A percentile compares a stretch with the other conserved stretches of the same genome.
phyloP scores from a whole-genome alignment of 2,797 vertebrate genomes.

The Phoeniculus purpureus region DNA sequence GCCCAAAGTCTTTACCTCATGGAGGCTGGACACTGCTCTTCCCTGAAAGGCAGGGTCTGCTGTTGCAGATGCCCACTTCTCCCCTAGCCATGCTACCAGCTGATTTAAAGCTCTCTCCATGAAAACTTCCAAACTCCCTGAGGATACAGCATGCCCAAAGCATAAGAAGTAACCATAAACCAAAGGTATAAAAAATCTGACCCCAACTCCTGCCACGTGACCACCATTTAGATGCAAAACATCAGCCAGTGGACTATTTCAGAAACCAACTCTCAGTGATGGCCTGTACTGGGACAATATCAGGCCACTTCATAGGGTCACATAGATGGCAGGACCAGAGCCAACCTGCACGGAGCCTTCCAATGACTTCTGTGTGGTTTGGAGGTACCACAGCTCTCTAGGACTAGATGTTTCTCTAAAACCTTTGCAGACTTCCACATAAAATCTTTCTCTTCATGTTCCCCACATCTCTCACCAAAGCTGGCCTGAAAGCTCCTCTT shows the following conservation, averaged over 20 bases:
- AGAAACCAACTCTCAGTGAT: not conserved
- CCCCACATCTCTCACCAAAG: not conserved
- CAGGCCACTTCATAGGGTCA: not conserved
- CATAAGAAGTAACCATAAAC: not conserved
- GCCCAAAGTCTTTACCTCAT: not conserved
- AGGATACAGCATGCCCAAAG: not conserved
- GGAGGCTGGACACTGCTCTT: not conserved
- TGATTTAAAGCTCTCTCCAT: not conserved
- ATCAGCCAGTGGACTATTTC: not conserved
- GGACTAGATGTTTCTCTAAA: not conserved
- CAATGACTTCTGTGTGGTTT: not conserved
- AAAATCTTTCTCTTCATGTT: not conserved
- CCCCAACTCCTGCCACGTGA: not conserved
- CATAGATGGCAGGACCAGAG: not conserved
- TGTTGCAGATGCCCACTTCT: not conserved
- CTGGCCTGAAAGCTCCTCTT: not conserved
- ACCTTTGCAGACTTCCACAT: not conserved
- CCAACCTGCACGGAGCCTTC: not conserved
- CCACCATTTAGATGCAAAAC: not conserved
- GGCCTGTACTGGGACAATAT: not conserved
- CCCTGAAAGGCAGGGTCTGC: not conserved
- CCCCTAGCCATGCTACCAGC: accelerated
- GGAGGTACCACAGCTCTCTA: not conserved
- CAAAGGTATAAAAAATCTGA: not conserved
- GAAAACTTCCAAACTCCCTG: accelerated